Base-by-base conservation (phyloP, 1,140 invertebrate genomes). In the Eueides isabella region DNA sequence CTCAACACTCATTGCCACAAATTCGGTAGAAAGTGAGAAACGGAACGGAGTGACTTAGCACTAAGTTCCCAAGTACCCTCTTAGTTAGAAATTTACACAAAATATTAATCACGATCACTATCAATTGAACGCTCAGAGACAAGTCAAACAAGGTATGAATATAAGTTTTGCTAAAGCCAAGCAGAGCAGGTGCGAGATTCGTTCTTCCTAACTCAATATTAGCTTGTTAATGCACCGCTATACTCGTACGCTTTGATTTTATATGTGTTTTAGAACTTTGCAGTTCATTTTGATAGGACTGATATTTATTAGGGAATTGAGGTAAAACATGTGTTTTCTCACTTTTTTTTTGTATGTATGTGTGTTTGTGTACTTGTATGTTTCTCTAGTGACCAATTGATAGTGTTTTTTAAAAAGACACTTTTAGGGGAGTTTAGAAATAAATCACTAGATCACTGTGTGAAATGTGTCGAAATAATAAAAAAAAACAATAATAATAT, bases 161-260 rank as follows among this genome's bases (percentile, higher is more conserved):
- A 19, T 26, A 61, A 64, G 31, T 23, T n/a, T 66, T 55, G 33
- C 48, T 61, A 63, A 14, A 29, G 16, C 30, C 71, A 38, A 38
- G 35, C 38, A 19, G 68, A 67, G 71, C 83, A 88, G 86, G 84
- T 88, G 84, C 70, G 75, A 83, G 81, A 74, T 81, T 80, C 44
- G 76, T 82, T 82, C 65, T 69, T 68, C 78, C 74, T 84, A 85
- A 86, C 85, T 86, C 81, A 83, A 82, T 86, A 83, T 83, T 86
- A 79, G 83, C 80, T 81, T 84, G 79, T 85, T 82, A 86, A 82
- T 85, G 79, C 80, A 80, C 68, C 66, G 72, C 78, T 26, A 26
- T 55, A 55, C 48, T 55, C 48, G 23, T 55, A 55, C 48, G 48
- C 48, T 61, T 26, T 55, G 48, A 55, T 55, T 55, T 55, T 55